Base-by-base conservation (phyloP, 2,888 invertebrate genomes). In the Cynaeus angustus region DNA sequence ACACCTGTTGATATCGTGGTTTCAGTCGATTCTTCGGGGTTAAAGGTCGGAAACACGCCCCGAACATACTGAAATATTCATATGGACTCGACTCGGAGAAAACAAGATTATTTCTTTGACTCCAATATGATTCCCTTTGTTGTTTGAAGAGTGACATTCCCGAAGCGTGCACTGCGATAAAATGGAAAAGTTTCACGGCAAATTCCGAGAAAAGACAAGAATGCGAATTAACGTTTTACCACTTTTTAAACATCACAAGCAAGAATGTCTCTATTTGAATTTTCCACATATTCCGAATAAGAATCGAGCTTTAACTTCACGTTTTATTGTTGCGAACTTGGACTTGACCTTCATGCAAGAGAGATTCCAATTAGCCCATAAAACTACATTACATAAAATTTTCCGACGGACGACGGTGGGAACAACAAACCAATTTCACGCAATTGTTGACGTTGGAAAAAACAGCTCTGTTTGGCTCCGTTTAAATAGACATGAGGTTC, bases 61-160 rank as follows among this genome's bases (percentile, higher is more conserved):
- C 13, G 12, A 41, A 21, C 55, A 28, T 50, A 21, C 12, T 55
- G 55, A 55, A 55, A 55, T 55, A 55, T 55, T 55, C 55, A 55
- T 55, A 55, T 55, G n/a, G 38, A 14, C 9, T 21, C 55, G 16
- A 55, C 33, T 14, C 55, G 14, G 9, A 33, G 55, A 55, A 55
- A 55, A 55, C 55, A 55, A 55, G 55, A 55, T 37, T 55, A 55
- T 55, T 55, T 55, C 12, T 16, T 26, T 10, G 46, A 46, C 46
- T 46, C 16, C 16, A 16, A 46, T 46, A 46, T 46, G 46, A 46
- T 46, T 46, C 13, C 12, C 41, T 41, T 41, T 41, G 41, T 46
- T 46, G 46, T 46, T 46, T 16, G 46, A 26, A 46, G 26, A 46
- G 26, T 46, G 46, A 16, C 46, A 46, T 41, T 33, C 33, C 41